Evolutionary conservation across 2,797 vertebrate genomes (phyloP).

Genomic region (Gobionotothen gibberifrons): DNA sequence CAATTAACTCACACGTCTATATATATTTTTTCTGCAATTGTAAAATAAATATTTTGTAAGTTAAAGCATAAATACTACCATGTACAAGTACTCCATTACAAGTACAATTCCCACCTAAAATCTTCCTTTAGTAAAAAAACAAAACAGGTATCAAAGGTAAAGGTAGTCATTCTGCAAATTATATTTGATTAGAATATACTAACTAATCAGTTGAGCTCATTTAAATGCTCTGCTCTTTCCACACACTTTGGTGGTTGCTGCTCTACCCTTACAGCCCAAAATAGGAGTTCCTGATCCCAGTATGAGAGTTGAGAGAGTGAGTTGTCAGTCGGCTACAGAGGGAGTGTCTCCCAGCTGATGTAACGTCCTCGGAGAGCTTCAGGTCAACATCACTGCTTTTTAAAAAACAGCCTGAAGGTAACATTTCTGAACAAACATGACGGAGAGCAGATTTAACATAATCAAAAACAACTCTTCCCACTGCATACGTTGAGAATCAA

Average conservation of each 20-base stretch:
- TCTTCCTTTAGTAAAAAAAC: no score
- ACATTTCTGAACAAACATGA: conserved; percentile 7
- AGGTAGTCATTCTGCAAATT: no score
- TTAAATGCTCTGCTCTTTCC: background rate
- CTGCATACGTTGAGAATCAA: background rate
- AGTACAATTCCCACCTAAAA: no score
- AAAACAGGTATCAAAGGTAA: no score
- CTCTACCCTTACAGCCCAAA: background rate
- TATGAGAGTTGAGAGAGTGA: background rate
- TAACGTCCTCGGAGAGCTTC: conserved; percentile 12
- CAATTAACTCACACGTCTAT: no score
- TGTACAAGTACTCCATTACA: no score
- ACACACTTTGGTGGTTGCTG: background rate
- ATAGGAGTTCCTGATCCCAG: background rate
- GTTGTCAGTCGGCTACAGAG: background rate
- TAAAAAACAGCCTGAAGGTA: conserved; percentile 12
- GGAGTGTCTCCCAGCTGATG: conserved; percentile 3
- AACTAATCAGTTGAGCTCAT: no score
- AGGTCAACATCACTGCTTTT: conserved; percentile 1
- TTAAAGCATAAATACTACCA: no score
- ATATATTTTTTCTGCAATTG: no score
- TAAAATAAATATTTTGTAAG: no score
- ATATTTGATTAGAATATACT: no score
- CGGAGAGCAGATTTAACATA: background rate
- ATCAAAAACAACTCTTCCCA: conserved; percentile 9